These are phyloP conservation scores for Oscheius sp. DNA, from an alignment of 2,888 invertebrate genomes.

Conservation along the genomic window DNA sequence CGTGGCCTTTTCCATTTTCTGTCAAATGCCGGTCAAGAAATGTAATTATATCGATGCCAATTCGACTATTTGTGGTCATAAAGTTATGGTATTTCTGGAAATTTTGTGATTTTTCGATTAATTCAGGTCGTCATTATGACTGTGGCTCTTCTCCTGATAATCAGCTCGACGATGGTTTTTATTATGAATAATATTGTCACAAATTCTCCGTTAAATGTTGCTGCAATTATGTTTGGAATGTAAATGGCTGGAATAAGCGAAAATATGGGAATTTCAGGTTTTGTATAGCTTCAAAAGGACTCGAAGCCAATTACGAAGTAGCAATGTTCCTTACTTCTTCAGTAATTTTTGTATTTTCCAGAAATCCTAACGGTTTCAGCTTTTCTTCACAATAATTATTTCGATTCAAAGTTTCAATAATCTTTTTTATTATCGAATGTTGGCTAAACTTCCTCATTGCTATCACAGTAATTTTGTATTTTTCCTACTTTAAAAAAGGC, in stretches of 20 bases:
- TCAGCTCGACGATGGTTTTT: conserved; percentile 10
- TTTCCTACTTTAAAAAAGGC: background rate
- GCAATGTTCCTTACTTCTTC: conserved; percentile 12
- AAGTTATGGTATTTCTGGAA: background rate
- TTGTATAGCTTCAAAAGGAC: conserved; percentile 5
- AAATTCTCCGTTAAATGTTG: conserved; percentile 15
- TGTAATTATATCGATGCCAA: conserved; percentile 1
- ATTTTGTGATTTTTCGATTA: background rate
- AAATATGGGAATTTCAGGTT: background rate
- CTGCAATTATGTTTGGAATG: conserved; percentile 6
- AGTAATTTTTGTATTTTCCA: background rate
- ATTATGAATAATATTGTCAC: conserved; percentile 16
- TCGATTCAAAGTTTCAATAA: conserved; percentile 10
- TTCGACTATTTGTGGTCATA: conserved; percentile 23
- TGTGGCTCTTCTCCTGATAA: background rate
- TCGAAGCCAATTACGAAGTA: conserved; percentile 5
- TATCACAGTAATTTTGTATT: background rate
- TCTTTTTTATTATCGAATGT: background rate
- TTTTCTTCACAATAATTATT: background rate
- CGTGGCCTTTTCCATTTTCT: background rate
- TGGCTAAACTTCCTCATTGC: conserved; percentile 7
- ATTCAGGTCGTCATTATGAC: conserved; percentile 9
- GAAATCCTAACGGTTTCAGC: background rate
- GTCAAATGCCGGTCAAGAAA: background rate
- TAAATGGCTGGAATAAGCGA: background rate